Evolutionary conservation across 2,797 vertebrate genomes (phyloP).

Genomic region (Chloroceryle amazona): DNA sequence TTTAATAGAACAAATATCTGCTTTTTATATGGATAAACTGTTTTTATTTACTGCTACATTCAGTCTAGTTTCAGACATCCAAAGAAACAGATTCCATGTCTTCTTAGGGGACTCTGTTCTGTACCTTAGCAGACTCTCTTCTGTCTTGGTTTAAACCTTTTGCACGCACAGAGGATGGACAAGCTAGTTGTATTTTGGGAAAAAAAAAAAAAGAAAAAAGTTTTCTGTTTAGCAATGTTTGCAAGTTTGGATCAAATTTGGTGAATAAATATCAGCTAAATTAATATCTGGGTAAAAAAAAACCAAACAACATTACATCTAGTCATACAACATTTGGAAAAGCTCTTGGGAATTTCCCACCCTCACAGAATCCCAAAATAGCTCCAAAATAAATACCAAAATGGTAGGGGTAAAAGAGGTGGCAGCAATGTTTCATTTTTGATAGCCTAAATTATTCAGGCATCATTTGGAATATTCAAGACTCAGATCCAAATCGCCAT

Average conservation of each 20-base stretch:
- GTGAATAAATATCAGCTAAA: background rate
- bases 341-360: background rate
- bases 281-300: background rate
- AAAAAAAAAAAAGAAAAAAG: background rate
- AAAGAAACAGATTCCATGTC: background rate
- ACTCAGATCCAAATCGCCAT: background rate
- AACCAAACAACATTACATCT: accelerated
- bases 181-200: background rate
- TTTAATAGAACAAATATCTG: background rate
- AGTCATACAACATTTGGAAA: background rate
- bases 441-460: background rate
- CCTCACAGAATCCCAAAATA: background rate
- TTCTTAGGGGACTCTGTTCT: background rate
- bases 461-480: background rate
- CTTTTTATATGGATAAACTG: background rate
- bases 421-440: background rate
- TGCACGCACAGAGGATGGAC: background rate
- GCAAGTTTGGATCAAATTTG: background rate
- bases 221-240: background rate
- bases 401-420: background rate
- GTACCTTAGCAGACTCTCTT: background rate
- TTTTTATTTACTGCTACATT: background rate
- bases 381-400: background rate
- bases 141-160: background rate
- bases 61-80: background rate